Percentiles rank a stretch among this genome's conserved stretches.
phyloP scores from a whole-genome alignment of 2,113 vertebrate genomes.

The Microtus pennsylvanicus region DNA sequence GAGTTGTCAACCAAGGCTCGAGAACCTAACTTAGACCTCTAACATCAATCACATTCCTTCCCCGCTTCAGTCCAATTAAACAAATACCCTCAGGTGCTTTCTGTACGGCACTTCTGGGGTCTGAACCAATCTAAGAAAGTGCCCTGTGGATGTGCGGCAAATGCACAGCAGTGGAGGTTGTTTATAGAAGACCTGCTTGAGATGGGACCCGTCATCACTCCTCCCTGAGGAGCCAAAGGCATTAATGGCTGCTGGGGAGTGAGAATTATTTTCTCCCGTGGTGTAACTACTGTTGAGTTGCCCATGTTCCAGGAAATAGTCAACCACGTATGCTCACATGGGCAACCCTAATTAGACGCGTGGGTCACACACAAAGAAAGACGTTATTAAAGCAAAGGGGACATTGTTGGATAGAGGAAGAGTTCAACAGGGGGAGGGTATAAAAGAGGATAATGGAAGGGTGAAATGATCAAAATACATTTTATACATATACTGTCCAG shows the following conservation, averaged over 20 bases:
- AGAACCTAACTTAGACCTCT: background rate
- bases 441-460: background rate
- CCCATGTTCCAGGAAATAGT: background rate
- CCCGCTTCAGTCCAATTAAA: background rate
- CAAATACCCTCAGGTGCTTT: background rate
- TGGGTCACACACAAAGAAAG: background rate
- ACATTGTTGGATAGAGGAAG: background rate
- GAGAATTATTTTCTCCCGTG: background rate
- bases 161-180: background rate
- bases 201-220: background rate
- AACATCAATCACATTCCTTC: background rate
- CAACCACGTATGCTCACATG: background rate
- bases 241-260: too few relatives aligned
- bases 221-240: background rate
- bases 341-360: too few relatives aligned
- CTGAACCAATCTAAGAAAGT: background rate
- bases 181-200: background rate
- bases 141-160: background rate
- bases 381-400: background rate
- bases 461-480: background rate
- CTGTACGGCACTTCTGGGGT: background rate
- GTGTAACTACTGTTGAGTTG: background rate
- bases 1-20: background rate
- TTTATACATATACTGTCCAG: background rate
- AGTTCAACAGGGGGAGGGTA: background rate